phyloP scores from a whole-genome alignment of 2,797 vertebrate genomes.

The Semaprochilodus insignis region DNA sequence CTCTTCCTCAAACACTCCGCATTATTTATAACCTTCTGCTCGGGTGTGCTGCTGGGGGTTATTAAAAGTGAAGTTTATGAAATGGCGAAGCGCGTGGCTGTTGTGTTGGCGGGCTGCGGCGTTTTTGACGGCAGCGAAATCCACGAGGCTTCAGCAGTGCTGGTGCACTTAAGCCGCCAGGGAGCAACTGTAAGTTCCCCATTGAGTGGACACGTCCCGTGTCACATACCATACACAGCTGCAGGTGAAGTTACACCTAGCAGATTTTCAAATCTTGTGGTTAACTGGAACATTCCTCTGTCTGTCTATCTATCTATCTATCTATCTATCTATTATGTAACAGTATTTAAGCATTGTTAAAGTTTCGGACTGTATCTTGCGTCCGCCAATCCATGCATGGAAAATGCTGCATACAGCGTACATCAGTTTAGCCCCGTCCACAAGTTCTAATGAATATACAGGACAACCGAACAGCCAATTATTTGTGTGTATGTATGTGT shows the following conservation, averaged over 20 bases:
- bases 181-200: slow-evolving; percentile 75
- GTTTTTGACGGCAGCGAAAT: slow-evolving; percentile 83
- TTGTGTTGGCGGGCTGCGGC: slow-evolving; percentile 84
- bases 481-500: too few species aligned
- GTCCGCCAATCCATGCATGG: too few species aligned
- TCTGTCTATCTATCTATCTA: too few species aligned
- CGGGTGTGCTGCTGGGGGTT: accelerated
- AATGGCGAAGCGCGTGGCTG: slow-evolving; percentile 81
- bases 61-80: background rate
- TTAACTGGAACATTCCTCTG: too few species aligned
- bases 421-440: too few species aligned
- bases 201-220: background rate
- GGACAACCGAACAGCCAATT: too few species aligned
- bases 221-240: background rate
- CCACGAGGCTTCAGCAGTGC: slow-evolving; percentile 78
- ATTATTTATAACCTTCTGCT: background rate
- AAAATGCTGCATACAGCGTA: too few species aligned
- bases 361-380: too few species aligned
- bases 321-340: too few species aligned
- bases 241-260: background rate
- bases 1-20: background rate
- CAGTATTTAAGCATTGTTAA: too few species aligned
- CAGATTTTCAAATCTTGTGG: too few species aligned
- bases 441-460: too few species aligned
- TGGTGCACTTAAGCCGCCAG: slow-evolving; percentile 82